phyloP scores from a whole-genome alignment of 1,140 invertebrate species.

The Arion vulgaris region DNA sequence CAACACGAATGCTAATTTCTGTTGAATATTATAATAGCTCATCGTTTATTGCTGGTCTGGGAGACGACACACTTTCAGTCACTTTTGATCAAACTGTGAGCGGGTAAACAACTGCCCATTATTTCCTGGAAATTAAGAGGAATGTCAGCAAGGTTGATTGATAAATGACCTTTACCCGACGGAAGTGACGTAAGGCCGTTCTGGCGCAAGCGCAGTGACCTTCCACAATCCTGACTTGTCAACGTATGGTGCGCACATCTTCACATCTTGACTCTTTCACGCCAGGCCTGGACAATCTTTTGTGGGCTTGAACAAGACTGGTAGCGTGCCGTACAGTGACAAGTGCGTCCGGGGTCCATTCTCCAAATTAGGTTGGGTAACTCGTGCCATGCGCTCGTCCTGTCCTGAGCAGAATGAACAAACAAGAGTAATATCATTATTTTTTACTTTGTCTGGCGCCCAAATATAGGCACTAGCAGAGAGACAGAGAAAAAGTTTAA shows the following conservation, averaged over 20 bases:
- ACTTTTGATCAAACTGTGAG: neutral
- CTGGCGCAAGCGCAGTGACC: neutral
- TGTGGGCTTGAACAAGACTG: slow-evolving; percentile 1
- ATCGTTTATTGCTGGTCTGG: no score
- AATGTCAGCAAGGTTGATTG: neutral
- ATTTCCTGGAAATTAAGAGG: neutral
- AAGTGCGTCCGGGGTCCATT: neutral
- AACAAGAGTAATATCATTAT: neutral
- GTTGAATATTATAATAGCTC: no score
- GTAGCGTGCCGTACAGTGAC: neutral
- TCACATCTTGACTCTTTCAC: slow-evolving; percentile 9
- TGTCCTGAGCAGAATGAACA: neutral
- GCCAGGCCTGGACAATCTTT: neutral
- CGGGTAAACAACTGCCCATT: neutral
- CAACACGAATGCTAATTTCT: no score
- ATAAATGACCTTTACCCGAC: neutral
- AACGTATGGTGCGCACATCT: slow-evolving; percentile 9
- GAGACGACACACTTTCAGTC: neutral
- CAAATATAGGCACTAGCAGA: neutral
- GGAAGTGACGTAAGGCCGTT: neutral
- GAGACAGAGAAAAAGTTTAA: neutral
- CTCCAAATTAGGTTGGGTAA: neutral
- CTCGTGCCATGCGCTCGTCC: neutral
- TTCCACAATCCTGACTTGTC: neutral
- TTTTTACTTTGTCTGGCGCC: neutral